Base-by-base conservation (phyloP, 2,797 vertebrate genomes). In the Apogon hyalosoma region DNA sequence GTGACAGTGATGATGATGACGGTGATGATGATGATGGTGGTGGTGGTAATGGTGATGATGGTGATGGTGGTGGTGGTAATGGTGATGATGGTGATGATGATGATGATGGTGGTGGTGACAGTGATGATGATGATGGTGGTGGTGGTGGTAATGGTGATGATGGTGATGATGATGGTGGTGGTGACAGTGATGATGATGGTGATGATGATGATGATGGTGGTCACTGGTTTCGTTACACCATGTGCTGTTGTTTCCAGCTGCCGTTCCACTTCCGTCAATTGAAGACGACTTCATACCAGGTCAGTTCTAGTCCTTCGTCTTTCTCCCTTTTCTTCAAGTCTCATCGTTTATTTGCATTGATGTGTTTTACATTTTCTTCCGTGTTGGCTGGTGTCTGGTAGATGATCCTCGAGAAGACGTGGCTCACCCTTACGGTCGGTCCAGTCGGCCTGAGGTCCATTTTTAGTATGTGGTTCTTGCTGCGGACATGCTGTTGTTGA, bases 281-380 rank as follows among this genome's bases (percentile, higher is more conserved):
- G 88, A 90, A 61, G 86, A 92, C 10, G 53, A 69, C 16, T 81
- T 51, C 0, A 55, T 90, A 0, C 68, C 89, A 85, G 91, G 90
- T 94, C 13, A 38, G 79, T 80, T 8, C 15, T 14, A 2, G 19
- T 21, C 19, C 19, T 3, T 21, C 3, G 19, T 21, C 2, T 15
- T 14, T 12, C 0, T 13, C 11, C 1, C 4, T 14, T n/a, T 7
- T 4, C 46, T 31, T 11, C 0, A 41, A 21, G 19, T 21, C 19
- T 24, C 19, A 41, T 43, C 2, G 14, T 52, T 52, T 36, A 16
- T 18, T 4, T n/a, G 2, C 14, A 21, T 21, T 21, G 19, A 21
- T 53, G 14, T 36, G 1, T 45, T 24, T 45, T 7, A 31, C 9
- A 10, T 7, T 1, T 45, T 2, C 16, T 14, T 11, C 2, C 19